These are phyloP conservation scores for Orchestia grillus DNA, from an alignment of 1,140 invertebrate genomes.

Conservation along the genomic window DNA sequence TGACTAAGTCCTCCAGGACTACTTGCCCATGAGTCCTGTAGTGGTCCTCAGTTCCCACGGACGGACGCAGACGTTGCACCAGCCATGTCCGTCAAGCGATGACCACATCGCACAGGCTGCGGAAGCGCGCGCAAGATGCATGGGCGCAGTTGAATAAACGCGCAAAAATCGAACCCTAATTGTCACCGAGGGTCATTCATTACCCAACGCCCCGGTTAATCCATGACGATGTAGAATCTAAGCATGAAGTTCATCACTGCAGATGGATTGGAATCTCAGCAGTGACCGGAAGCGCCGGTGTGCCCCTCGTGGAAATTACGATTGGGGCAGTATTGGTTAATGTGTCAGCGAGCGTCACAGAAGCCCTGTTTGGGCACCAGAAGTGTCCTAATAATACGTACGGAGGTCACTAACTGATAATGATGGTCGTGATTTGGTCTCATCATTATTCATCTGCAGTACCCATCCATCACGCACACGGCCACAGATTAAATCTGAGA, in stretches of 20 bases:
- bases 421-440: conserved; percentile 9
- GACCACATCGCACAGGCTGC: conserved; percentile 8
- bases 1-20: neutral
- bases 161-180: conserved; percentile 37
- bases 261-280: conserved; percentile 14
- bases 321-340: conserved; percentile 37
- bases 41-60: neutral
- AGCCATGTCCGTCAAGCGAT: neutral
- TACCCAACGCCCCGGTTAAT: conserved; percentile 11
- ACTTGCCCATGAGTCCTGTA: neutral
- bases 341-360: neutral
- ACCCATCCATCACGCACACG: conserved; percentile 22
- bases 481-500: conserved; percentile 2
- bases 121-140: conserved; percentile 28
- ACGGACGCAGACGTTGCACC: neutral
- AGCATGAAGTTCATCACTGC: conserved; percentile 49
- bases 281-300: neutral
- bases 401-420: conserved; percentile 12
- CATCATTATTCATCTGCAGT: conserved; percentile 45
- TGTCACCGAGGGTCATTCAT: conserved; percentile 22
- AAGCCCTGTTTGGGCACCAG: neutral
- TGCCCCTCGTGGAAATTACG: neutral
- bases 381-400: conserved; percentile 36
- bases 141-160: conserved; percentile 27
- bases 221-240: conserved; percentile 47